Evolutionary conservation across 2,113 vertebrate genomes (phyloP).

Genomic region (Silurus glanis): DNA sequence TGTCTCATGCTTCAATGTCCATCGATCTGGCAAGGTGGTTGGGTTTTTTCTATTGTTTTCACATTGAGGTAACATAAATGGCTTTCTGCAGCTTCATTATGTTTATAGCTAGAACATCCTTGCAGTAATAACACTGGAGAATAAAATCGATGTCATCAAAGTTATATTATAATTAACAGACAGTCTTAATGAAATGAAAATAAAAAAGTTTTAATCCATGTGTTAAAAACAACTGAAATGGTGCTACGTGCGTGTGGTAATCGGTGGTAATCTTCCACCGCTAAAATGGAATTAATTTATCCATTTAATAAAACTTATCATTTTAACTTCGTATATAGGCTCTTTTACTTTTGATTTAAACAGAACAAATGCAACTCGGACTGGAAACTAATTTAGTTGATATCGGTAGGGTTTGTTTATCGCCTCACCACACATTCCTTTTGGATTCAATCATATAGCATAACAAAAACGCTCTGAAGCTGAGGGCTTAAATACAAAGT

Average conservation of each 20-base stretch:
- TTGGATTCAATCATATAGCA: conserved; percentile 41
- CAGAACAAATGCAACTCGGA: conserved; percentile 66
- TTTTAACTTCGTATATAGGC: conserved; percentile 72
- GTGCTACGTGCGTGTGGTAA: conserved; percentile 72
- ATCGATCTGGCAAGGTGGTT: conserved; percentile 9
- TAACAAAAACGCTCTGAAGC: neutral
- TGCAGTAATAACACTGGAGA: conserved; percentile 56
- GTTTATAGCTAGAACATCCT: conserved; percentile 30
- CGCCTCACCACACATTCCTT: conserved; percentile 50
- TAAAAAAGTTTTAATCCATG: conserved; percentile 74
- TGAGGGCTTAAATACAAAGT: neutral
- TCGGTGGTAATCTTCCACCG: conserved; percentile 75
- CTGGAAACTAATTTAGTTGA: conserved; percentile 61
- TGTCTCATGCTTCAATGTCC: neutral
- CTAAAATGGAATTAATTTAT: no score
- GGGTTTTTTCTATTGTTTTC: conserved; percentile 9
- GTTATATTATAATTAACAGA: conserved; percentile 66
- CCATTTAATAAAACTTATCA: conserved; percentile 73
- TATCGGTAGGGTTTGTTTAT: conserved; percentile 67
- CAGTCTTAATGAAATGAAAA: conserved; percentile 70
- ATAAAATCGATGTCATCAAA: conserved; percentile 58
- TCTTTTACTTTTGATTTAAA: conserved; percentile 73
- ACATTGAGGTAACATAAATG: neutral
- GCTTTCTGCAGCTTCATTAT: neutral
- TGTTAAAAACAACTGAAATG: conserved; percentile 76